These are phyloP conservation scores for Heteropelma amictum DNA, from an alignment of 2,888 invertebrate genomes.

Conservation along the genomic window DNA sequence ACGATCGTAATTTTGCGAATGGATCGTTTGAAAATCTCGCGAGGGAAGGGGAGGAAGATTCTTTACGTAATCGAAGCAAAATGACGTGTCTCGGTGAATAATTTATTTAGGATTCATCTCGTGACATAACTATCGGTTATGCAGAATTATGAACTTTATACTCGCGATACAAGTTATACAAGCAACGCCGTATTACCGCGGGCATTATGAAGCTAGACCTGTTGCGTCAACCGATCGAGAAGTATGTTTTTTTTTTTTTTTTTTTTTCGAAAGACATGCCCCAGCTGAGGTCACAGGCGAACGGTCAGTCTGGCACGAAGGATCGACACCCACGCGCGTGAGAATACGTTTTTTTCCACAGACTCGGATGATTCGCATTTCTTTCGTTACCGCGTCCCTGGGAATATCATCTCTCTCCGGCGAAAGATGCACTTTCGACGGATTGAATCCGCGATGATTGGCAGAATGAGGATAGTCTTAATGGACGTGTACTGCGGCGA, in stretches of 20 bases:
- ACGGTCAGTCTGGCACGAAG: too few species aligned
- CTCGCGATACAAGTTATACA: conserved; percentile 9
- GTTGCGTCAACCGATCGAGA: conserved; percentile 7
- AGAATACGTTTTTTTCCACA: too few species aligned
- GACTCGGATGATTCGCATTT: too few species aligned
- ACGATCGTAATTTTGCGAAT: too few species aligned
- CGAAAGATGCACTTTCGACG: too few species aligned
- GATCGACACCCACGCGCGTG: too few species aligned
- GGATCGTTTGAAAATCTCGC: background rate
- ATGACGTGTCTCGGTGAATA: conserved; percentile 28
- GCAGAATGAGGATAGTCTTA: too few species aligned
- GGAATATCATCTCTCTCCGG: too few species aligned
- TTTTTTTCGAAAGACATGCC: background rate
- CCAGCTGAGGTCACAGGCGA: background rate
- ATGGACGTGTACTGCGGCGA: too few species aligned
- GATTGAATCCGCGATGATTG: too few species aligned
- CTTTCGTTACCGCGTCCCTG: too few species aligned
- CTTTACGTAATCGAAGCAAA: conserved; percentile 29
- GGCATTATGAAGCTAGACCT: background rate
- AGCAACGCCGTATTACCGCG: background rate
- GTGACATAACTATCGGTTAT: conserved; percentile 44
- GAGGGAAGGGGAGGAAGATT: background rate
- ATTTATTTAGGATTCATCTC: conserved; percentile 27
- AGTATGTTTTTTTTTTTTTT: too few species aligned
- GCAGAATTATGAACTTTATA: background rate